Evolutionary conservation across 1,140 invertebrate genomes (phyloP), one percentile per base, ranked within the genome.

Genomic region (Zophobas atratus): DNA sequence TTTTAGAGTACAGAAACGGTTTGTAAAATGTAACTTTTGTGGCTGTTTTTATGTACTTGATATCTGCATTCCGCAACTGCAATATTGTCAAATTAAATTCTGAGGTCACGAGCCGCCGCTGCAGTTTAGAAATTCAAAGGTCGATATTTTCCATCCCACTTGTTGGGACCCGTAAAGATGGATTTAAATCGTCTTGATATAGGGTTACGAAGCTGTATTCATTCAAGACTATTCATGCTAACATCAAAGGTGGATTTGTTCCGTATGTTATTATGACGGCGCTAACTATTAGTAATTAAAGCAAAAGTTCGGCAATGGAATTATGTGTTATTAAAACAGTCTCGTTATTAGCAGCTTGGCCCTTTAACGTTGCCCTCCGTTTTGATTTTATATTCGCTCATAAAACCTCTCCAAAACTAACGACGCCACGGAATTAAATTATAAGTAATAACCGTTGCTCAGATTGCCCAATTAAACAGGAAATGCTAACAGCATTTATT

Each of bases 331-430:
- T 60, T 60, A 60, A 60, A 60, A 32, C 36, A 35, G 56, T 60
- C 56, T 32, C 36, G 32, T 60, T 60, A 60, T 39, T 60, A 39
- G 5, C 3, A 36, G 6, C 35, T 6, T 20, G 56, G 56, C 56
- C 56, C 56, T 60, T 60, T 60, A n/a, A 3, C 56, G 38, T 60
- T 60, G 36, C 56, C 35, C 20, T 60, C 56, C 5, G 56, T 39
- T 60, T 60, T 60, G 56, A 60, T 60, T 60, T 60, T 60, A 60
- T 60, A 39, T 55, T 60, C 36, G 56, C 36, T 60, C 56, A 39
- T 60, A 60, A 60, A 60, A 60, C 56, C 56, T 60, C 56, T 60
- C 56, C n/a, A 60, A 60, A 60, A 60, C 3, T 36, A n/a, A n/a
- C 6, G 5, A 8, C 20, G 49, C 6, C 49, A 53, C 8, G 56